Percentiles rank a stretch among this genome's conserved stretches.
Evolutionary conservation across 2,888 invertebrate genomes (phyloP).

Genomic region (Sialis fuliginosa): DNA sequence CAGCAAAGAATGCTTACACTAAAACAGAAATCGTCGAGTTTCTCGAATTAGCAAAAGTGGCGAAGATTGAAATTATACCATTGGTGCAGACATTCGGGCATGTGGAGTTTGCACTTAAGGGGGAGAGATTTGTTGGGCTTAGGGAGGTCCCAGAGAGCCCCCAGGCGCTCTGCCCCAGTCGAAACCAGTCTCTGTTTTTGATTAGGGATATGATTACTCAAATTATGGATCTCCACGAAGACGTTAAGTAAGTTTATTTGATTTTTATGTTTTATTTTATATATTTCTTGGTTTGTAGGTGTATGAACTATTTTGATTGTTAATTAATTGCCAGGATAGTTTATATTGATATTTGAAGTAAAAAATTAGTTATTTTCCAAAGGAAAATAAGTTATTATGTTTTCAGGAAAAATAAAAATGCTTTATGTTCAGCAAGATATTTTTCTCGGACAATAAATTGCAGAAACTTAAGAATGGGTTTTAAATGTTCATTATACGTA

Average conservation of each 20-base stretch:
- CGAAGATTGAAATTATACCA: slow-evolving; percentile 50
- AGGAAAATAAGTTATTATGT: no score
- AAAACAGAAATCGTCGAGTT: slow-evolving; percentile 34
- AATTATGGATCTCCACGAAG: slow-evolving; percentile 21
- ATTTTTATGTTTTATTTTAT: slow-evolving; percentile 1
- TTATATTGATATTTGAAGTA: neutral
- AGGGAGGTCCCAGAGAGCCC: slow-evolving; percentile 49
- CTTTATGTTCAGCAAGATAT: no score
- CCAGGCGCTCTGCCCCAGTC: slow-evolving; percentile 54
- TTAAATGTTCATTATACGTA: no score
- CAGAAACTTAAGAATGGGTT: no score
- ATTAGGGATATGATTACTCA: slow-evolving; percentile 53
- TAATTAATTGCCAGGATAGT: no score
- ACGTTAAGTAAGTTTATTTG: slow-evolving; percentile 1
- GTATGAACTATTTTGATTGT: no score
- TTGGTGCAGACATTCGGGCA: slow-evolving; percentile 64
- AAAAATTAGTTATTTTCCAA: neutral
- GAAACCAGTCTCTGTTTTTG: slow-evolving; percentile 38
- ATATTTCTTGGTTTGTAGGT: no score
- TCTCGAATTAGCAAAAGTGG: slow-evolving; percentile 32
- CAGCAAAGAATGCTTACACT: slow-evolving; percentile 42
- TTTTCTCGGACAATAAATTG: no score
- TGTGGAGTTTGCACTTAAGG: slow-evolving; percentile 53
- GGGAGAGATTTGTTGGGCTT: slow-evolving; percentile 38
- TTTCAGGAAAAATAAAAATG: no score